Evolutionary conservation across 1,140 invertebrate species (phyloP).

Genomic region (Araneus ventricosus): DNA sequence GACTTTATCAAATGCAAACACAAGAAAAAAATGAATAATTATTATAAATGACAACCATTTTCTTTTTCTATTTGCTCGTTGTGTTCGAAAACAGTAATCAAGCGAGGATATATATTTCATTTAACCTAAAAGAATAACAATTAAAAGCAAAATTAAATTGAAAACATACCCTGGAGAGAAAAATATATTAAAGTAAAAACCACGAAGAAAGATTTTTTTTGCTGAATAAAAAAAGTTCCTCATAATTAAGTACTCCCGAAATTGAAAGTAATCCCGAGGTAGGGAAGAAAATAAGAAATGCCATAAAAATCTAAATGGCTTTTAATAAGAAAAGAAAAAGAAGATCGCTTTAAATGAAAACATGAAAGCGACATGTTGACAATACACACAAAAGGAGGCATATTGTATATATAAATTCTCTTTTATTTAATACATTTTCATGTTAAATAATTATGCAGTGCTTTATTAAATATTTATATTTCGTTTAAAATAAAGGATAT

Average conservation of each 20-base stretch:
- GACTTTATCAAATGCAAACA: neutral
- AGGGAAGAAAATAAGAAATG: neutral
- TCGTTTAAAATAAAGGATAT: too few relatives aligned
- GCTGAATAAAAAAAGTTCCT: neutral
- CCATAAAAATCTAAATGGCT: slow-evolving; percentile 28
- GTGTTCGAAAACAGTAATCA: slow-evolving; percentile 3
- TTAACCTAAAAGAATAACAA: slow-evolving; percentile 39
- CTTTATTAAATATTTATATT: too few relatives aligned
- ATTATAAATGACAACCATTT: slow-evolving; percentile 30
- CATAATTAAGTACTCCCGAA: slow-evolving; percentile 46
- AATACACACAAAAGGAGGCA: neutral
- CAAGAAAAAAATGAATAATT: slow-evolving; percentile 6
- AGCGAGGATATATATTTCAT: neutral
- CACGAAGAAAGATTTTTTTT: neutral
- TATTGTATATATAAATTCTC: too few relatives aligned
- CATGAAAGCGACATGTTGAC: neutral
- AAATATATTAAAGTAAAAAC: slow-evolving; percentile 2
- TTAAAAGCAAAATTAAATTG: slow-evolving; percentile 63
- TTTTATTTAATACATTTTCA: too few relatives aligned
- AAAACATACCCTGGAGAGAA: neutral
- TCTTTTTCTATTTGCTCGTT: neutral
- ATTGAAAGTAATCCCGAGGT: slow-evolving; percentile 60
- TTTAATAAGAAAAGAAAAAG: slow-evolving; percentile 33
- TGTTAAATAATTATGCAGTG: too few relatives aligned
- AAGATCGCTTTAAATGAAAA: neutral